Percentiles rank a stretch among this genome's conserved stretches.
Conservation (phyloP, 2,888 invertebrate species). For the Microctonus brassicae region DNA sequence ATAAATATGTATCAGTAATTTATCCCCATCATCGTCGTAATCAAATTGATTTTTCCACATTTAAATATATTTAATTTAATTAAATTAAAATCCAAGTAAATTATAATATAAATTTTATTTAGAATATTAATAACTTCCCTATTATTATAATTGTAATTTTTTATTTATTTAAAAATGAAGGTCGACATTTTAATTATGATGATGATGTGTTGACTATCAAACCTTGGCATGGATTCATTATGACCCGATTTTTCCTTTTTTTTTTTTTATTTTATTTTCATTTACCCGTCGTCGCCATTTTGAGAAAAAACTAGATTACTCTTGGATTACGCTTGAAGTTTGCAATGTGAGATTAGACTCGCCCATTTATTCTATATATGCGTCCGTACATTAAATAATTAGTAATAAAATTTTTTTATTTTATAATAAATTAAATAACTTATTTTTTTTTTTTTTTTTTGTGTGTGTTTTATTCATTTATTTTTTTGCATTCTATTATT, state of each 20-base stretch:
- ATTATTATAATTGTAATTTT: background rate
- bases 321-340: background rate
- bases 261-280: background rate
- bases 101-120: too few species aligned
- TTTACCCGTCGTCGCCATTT: slow-evolving; percentile 7
- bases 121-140: background rate
- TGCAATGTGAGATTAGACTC: background rate
- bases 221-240: slow-evolving; percentile 28
- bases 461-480: too few species aligned
- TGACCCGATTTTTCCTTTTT: background rate
- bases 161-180: slow-evolving; percentile 6
- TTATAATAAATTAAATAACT: too few species aligned
- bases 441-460: too few species aligned
- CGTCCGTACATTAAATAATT: background rate
- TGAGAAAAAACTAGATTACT: background rate
- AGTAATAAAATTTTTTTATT: too few species aligned
- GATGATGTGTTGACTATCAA: background rate
- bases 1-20: too few species aligned
- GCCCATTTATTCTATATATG: slow-evolving; percentile 1
- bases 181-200: background rate
- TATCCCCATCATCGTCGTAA: background rate
- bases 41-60: background rate
- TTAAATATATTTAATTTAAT: background rate
- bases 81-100: too few species aligned
- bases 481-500: background rate